Evolutionary conservation across 1,140 invertebrate species (phyloP).

Genomic region (Papilio dardanus): DNA sequence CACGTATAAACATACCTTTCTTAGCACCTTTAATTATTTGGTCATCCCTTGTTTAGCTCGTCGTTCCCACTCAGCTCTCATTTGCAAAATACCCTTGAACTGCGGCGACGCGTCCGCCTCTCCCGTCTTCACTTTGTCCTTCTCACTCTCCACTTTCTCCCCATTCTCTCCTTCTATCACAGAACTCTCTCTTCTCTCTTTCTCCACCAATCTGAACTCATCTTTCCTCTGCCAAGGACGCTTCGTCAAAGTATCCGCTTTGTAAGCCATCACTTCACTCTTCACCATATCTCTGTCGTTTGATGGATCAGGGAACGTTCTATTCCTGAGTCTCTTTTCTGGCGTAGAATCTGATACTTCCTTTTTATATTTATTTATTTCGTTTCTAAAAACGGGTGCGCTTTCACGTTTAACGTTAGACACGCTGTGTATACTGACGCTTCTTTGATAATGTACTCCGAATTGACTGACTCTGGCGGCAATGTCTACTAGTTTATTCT

Average conservation of each 20-base stretch:
- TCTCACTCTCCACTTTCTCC: slow-evolving; percentile 60
- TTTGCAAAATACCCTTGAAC: slow-evolving; percentile 88
- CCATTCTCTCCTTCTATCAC: slow-evolving; percentile 75
- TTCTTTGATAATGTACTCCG: slow-evolving; percentile 71
- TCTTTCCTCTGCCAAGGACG: slow-evolving; percentile 74
- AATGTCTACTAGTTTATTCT: slow-evolving; percentile 77
- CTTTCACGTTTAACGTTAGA: slow-evolving; percentile 69
- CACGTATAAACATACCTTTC: slow-evolving; percentile 50
- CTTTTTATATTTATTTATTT: slow-evolving; percentile 78
- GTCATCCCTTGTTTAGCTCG: slow-evolving; percentile 86
- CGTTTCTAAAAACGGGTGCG: slow-evolving; percentile 65
- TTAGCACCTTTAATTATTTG: slow-evolving; percentile 81
- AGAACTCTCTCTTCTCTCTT: slow-evolving; percentile 67
- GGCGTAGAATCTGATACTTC: slow-evolving; percentile 80
- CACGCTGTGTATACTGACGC: slow-evolving; percentile 74
- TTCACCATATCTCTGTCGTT: slow-evolving; percentile 77
- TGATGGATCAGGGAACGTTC: slow-evolving; percentile 79
- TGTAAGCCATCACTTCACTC: slow-evolving; percentile 71
- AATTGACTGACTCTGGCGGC: slow-evolving; percentile 74
- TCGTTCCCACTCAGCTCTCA: slow-evolving; percentile 89
- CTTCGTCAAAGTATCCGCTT: slow-evolving; percentile 76
- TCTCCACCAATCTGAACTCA: slow-evolving; percentile 62
- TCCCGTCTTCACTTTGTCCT: slow-evolving; percentile 57
- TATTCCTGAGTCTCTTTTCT: slow-evolving; percentile 77
- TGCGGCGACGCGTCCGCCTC: slow-evolving; percentile 81